Conservation (phyloP, 1,140 invertebrate genomes). For the Lerema accius region DNA sequence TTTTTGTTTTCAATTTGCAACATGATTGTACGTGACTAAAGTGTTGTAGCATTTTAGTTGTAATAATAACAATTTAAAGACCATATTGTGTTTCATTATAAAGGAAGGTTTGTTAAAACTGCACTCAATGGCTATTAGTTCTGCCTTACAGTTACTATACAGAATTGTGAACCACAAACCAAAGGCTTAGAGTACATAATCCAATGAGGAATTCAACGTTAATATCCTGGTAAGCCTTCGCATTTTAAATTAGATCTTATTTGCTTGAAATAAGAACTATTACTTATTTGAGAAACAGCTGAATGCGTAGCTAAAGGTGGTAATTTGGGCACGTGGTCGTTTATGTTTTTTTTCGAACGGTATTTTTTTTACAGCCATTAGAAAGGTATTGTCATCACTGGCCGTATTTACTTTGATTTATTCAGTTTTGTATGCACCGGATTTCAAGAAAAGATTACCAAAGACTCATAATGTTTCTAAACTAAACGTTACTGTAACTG, state of each 20-base stretch:
- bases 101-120: slow-evolving; percentile 1
- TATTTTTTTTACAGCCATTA: slow-evolving; percentile 3
- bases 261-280: background rate
- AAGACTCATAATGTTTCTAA: no score
- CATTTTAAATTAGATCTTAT: background rate
- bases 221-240: background rate
- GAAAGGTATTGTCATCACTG: slow-evolving; percentile 8
- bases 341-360: slow-evolving; percentile 7
- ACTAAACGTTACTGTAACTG: no score
- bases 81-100: slow-evolving; percentile 13
- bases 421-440: background rate
- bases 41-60: background rate
- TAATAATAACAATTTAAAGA: slow-evolving; percentile 22
- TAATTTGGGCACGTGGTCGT: slow-evolving; percentile 15
- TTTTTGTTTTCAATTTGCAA: slow-evolving; percentile 3
- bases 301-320: background rate
- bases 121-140: background rate
- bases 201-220: background rate
- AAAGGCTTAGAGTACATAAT: background rate
- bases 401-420: slow-evolving; percentile 9
- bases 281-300: background rate
- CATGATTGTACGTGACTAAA: slow-evolving; percentile 16
- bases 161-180: background rate
- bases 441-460: no score
- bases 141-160: background rate